Percentiles rank a stretch among this genome's conserved stretches.
These are phyloP conservation scores for Alcis repandata DNA, from an alignment of 2,888 invertebrate species.

Conservation along the genomic window DNA sequence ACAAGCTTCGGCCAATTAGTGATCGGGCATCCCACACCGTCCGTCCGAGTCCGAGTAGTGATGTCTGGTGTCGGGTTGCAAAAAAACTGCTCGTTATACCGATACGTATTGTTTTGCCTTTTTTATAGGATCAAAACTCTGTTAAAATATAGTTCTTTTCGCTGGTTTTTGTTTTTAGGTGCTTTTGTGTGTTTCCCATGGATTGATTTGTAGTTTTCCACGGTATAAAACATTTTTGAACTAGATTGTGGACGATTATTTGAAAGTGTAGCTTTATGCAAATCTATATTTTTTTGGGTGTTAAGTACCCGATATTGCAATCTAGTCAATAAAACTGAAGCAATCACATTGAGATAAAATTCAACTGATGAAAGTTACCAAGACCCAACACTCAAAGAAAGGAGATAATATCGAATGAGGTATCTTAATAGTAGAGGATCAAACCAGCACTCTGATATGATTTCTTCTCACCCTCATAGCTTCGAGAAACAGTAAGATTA, in stretches of 20 bases:
- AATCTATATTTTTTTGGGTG: too few relatives aligned
- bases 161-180: conserved; percentile 1
- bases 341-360: too few relatives aligned
- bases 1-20: conserved; percentile 47
- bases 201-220: neutral
- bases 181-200: conserved; percentile 4
- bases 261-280: too few relatives aligned
- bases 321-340: too few relatives aligned
- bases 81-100: conserved; percentile 37
- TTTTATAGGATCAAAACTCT: conserved; percentile 30
- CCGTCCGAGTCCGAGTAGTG: conserved; percentile 38
- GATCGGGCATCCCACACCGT: conserved; percentile 37
- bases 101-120: conserved; percentile 34
- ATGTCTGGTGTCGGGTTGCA: conserved; percentile 30
- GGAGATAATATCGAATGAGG: neutral
- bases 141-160: conserved; percentile 30
- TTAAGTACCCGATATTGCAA: too few relatives aligned
- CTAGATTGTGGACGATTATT: too few relatives aligned
- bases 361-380: too few relatives aligned
- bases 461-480: neutral
- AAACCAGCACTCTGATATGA: neutral
- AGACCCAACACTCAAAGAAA: neutral
- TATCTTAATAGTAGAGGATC: neutral
- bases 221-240: neutral
- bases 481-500: conserved; percentile 2